phyloP scores from a whole-genome alignment of 2,797 vertebrate genomes.

The Vespertilio murinus region DNA sequence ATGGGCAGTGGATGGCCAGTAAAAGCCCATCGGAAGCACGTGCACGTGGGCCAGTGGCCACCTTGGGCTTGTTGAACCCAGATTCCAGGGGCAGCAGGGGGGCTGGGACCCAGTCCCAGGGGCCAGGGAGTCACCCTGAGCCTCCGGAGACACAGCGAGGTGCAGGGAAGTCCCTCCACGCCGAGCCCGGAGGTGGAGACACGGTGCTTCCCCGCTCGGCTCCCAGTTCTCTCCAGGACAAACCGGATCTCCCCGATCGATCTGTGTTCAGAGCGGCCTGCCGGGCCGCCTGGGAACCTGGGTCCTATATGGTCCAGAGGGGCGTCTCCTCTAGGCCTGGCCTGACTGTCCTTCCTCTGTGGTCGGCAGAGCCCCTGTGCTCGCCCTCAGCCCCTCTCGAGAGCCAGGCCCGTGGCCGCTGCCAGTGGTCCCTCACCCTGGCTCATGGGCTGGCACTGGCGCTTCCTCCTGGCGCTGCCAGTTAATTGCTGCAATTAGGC shows the following conservation, averaged over 20 bases:
- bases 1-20: neutral
- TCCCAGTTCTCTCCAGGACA: neutral
- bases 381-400: neutral
- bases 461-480: constrained; percentile 65
- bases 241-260: neutral
- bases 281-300: neutral
- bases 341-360: neutral
- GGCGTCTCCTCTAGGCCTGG: neutral
- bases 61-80: neutral
- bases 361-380: neutral
- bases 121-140: neutral
- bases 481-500: constrained; percentile 76
- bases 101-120: neutral
- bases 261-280: neutral
- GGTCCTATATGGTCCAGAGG: neutral
- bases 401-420: constrained; percentile 2
- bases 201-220: neutral
- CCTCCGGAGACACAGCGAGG: neutral
- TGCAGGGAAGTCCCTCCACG: neutral
- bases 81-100: neutral
- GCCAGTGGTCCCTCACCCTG: constrained; percentile 68
- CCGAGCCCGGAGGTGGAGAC: neutral
- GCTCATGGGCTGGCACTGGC: constrained; percentile 25
- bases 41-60: neutral
- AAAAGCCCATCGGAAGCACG: neutral